phyloP scores from a whole-genome alignment of 92 coral and sea anemone genomes.

The Paramuricea clavata region DNA sequence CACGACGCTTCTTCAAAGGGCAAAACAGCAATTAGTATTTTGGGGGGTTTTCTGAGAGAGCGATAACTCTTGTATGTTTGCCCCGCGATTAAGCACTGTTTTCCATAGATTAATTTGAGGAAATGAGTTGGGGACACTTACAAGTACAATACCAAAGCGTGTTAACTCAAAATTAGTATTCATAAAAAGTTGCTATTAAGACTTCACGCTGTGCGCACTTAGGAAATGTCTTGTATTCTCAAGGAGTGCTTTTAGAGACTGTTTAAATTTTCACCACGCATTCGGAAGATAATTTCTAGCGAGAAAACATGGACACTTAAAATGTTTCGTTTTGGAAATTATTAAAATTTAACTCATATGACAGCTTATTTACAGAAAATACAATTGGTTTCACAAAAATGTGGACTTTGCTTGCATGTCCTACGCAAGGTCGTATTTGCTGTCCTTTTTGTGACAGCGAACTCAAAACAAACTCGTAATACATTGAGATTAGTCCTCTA shows the following conservation, averaged over 20 bases:
- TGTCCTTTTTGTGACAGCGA: not conserved
- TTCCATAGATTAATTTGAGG: constrained; percentile 28
- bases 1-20: constrained; percentile 16
- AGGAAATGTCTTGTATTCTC: not conserved
- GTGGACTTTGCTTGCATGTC: not conserved
- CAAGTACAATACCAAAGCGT: constrained; percentile 47
- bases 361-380: not conserved
- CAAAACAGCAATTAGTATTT: constrained; percentile 28
- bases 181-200: constrained; percentile 17
- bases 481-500: constrained; percentile 8
- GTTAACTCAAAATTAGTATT: constrained; percentile 47
- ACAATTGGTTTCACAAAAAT: not conserved
- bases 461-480: not conserved
- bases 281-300: not conserved
- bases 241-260: not conserved
- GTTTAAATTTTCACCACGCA: not conserved
- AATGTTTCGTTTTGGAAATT: not conserved
- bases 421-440: not conserved
- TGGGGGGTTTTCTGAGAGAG: not conserved
- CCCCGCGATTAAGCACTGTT: constrained; percentile 40
- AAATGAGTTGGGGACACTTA: constrained; percentile 34
- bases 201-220: constrained; percentile 27
- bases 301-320: not conserved
- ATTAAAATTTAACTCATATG: too few relatives aligned
- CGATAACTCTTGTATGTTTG: not conserved